Conservation (phyloP, 2,888 invertebrate genomes). For the Acanthacorydalis orientalis region DNA sequence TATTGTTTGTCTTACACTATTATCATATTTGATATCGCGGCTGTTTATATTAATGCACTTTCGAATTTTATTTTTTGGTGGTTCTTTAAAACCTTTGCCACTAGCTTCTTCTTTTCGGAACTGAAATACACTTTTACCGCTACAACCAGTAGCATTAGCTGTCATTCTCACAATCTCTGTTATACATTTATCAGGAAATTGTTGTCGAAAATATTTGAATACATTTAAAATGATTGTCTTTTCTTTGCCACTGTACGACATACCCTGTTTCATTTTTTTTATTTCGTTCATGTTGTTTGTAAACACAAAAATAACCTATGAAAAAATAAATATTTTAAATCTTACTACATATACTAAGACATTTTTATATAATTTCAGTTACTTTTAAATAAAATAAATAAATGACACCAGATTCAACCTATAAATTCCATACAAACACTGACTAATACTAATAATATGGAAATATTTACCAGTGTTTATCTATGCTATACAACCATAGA, state of each 20-base stretch:
- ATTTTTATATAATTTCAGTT: no score
- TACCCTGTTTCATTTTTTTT: slow-evolving; percentile 26
- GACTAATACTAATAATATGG: no score
- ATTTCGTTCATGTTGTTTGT: slow-evolving; percentile 13
- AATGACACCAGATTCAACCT: no score
- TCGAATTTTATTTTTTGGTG: slow-evolving; percentile 23
- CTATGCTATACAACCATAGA: no score
- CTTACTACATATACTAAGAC: no score
- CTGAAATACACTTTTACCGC: slow-evolving; percentile 25
- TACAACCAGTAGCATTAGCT: slow-evolving; percentile 25
- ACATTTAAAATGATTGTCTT: slow-evolving; percentile 26
- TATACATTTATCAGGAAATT: slow-evolving; percentile 21
- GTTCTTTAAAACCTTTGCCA: slow-evolving; percentile 23
- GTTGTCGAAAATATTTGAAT: slow-evolving; percentile 23
- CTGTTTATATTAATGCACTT: slow-evolving; percentile 24
- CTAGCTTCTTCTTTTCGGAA: slow-evolving; percentile 26
- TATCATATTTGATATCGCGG: slow-evolving; percentile 24
- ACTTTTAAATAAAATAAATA: no score
- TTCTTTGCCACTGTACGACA: slow-evolving; percentile 25
- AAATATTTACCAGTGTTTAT: no score
- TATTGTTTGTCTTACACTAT: slow-evolving; percentile 20
- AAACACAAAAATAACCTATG: no score
- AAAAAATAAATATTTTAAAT: no score
- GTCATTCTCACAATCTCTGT: slow-evolving; percentile 23
- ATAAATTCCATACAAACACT: no score